Conservation (phyloP, 2,113 vertebrate genomes). For the Guaruba guarouba region DNA sequence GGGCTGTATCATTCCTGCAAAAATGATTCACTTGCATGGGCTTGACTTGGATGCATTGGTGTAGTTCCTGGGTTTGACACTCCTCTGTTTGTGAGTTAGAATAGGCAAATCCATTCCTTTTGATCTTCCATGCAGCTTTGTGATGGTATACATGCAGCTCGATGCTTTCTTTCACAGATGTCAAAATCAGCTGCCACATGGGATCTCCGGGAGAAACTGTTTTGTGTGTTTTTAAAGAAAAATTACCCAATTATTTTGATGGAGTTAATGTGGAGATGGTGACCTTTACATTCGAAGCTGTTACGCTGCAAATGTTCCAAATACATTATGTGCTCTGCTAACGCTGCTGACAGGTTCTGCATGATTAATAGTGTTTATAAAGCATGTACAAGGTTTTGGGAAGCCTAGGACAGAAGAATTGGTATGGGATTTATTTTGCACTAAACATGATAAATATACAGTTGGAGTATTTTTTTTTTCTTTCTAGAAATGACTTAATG, state of each 20-base stretch:
- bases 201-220: slow-evolving; percentile 6
- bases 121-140: slow-evolving; percentile 30
- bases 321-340: slow-evolving; percentile 32
- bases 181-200: slow-evolving; percentile 16
- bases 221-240: slow-evolving; percentile 66
- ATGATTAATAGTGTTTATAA: slow-evolving; percentile 65
- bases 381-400: slow-evolving; percentile 22
- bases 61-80: slow-evolving; percentile 35
- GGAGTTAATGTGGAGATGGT: slow-evolving; percentile 62
- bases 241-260: slow-evolving; percentile 60
- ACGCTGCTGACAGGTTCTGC: slow-evolving; percentile 31
- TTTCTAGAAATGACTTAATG: slow-evolving; percentile 33
- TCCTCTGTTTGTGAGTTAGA: slow-evolving; percentile 7
- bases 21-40: background rate
- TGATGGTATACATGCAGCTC: background rate
- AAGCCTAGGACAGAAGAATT: slow-evolving; percentile 53
- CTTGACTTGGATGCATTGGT: slow-evolving; percentile 38
- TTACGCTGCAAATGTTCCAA: slow-evolving; percentile 60
- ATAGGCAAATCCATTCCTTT: slow-evolving; percentile 1
- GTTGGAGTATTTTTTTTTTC: slow-evolving; percentile 24
- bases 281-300: slow-evolving; percentile 63
- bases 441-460: slow-evolving; percentile 47
- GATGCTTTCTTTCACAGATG: slow-evolving; percentile 55
- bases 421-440: slow-evolving; percentile 48
- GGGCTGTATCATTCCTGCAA: background rate